phyloP scores from a whole-genome alignment of 2,888 invertebrate species.

The Dromius quadrimaculatus region DNA sequence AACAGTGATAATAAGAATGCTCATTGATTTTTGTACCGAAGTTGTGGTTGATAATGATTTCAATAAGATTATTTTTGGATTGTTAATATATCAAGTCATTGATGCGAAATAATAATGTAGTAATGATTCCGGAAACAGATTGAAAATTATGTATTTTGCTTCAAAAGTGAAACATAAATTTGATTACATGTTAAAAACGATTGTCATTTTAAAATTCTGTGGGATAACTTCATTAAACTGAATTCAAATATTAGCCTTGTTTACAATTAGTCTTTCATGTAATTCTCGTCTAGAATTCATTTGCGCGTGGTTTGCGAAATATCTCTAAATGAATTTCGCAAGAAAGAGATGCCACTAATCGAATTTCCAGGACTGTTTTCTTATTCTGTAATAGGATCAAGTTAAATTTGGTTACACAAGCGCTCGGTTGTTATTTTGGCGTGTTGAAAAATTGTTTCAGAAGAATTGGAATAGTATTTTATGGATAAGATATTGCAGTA shows the following conservation, averaged over 20 bases:
- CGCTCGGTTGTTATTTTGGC: not conserved
- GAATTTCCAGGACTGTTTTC: slow-evolving; percentile 3
- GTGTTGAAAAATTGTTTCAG: not conserved
- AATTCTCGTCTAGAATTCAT: slow-evolving; percentile 23
- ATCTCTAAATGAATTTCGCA: slow-evolving; percentile 16
- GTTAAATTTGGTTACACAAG: slow-evolving; percentile 1
- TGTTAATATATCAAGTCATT: too few species aligned
- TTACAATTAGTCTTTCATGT: slow-evolving; percentile 10
- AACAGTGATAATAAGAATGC: too few species aligned
- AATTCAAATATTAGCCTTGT: slow-evolving; percentile 28
- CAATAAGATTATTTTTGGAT: too few species aligned
- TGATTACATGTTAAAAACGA: too few species aligned
- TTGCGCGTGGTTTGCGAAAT: slow-evolving; percentile 24
- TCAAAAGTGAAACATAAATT: too few species aligned
- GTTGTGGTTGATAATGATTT: too few species aligned
- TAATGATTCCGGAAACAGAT: too few species aligned
- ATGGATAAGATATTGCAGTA: not conserved
- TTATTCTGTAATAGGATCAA: not conserved
- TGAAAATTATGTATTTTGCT: too few species aligned
- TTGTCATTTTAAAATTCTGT: too few species aligned
- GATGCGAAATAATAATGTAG: too few species aligned
- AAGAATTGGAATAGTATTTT: not conserved
- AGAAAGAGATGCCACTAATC: slow-evolving; percentile 9
- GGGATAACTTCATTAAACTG: slow-evolving; percentile 5
- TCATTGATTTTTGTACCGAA: too few species aligned